These are phyloP conservation scores for Apotomis betuletana DNA, from an alignment of 2,888 invertebrate genomes.

Conservation along the genomic window DNA sequence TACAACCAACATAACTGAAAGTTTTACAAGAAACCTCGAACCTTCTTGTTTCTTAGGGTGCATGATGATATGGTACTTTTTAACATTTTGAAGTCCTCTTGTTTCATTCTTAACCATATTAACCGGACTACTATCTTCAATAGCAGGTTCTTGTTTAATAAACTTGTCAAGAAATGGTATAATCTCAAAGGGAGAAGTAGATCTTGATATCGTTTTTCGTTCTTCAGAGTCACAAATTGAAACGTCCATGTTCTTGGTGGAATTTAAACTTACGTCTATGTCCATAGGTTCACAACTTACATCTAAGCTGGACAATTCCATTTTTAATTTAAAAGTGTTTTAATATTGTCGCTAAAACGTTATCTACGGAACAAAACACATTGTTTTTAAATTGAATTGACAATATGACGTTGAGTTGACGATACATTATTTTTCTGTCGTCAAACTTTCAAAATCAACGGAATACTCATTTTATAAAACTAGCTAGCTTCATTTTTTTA, in stretches of 20 bases:
- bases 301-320: slow-evolving; percentile 47
- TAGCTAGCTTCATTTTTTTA: not conserved
- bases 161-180: slow-evolving; percentile 6
- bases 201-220: slow-evolving; percentile 8
- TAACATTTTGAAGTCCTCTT: slow-evolving; percentile 44
- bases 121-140: slow-evolving; percentile 6
- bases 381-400: not conserved
- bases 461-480: slow-evolving; percentile 7
- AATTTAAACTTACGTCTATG: slow-evolving; percentile 68
- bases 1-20: slow-evolving; percentile 46
- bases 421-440: slow-evolving; percentile 18
- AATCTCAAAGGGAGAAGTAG: slow-evolving; percentile 18
- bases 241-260: slow-evolving; percentile 64
- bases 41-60: slow-evolving; percentile 45
- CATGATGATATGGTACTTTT: slow-evolving; percentile 57
- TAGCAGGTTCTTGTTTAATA: slow-evolving; percentile 26
- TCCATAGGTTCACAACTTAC: slow-evolving; percentile 75
- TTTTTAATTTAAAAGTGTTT: not conserved
- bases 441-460: slow-evolving; percentile 38
- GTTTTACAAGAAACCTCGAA: slow-evolving; percentile 45
- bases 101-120: slow-evolving; percentile 3
- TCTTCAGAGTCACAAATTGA: slow-evolving; percentile 54
- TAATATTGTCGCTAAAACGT: not conserved
- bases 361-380: slow-evolving; percentile 1
- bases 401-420: not conserved